phyloP scores from a whole-genome alignment of 2,888 invertebrate species.

The Nycteola revayana region DNA sequence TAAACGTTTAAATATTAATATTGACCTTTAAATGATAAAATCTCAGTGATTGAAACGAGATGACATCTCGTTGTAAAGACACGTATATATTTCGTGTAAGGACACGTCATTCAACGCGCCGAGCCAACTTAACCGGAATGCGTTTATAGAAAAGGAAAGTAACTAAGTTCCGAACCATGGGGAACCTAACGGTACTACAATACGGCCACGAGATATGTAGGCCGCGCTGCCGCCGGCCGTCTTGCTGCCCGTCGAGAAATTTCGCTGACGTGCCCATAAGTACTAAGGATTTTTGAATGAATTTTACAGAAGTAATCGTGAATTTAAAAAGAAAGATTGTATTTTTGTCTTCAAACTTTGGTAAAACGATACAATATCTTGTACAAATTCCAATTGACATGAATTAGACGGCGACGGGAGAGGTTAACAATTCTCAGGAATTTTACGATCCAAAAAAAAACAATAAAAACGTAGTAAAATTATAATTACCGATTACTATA shows the following conservation, averaged over 20 bases:
- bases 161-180: slow-evolving; percentile 32
- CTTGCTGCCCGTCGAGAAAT: slow-evolving; percentile 53
- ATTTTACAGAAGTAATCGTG: slow-evolving; percentile 1
- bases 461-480: slow-evolving; percentile 11
- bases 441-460: background rate
- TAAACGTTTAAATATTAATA: too few relatives aligned
- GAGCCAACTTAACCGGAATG: slow-evolving; percentile 18
- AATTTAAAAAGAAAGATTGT: slow-evolving; percentile 7
- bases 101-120: slow-evolving; percentile 53
- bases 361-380: background rate
- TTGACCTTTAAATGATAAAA: slow-evolving; percentile 3
- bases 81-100: slow-evolving; percentile 45
- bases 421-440: slow-evolving; percentile 18
- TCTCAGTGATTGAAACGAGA: slow-evolving; percentile 13
- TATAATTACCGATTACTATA: slow-evolving; percentile 48
- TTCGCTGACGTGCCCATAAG: slow-evolving; percentile 42
- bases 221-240: slow-evolving; percentile 58
- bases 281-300: slow-evolving; percentile 20
- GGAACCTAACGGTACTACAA: slow-evolving; percentile 42
- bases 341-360: background rate
- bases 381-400: slow-evolving; percentile 3
- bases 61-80: slow-evolving; percentile 33
- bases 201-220: slow-evolving; percentile 42
- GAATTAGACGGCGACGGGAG: slow-evolving; percentile 7
- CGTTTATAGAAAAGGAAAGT: slow-evolving; percentile 44